Base-by-base conservation (phyloP, 2,888 invertebrate species). In the Diaperis boleti region DNA sequence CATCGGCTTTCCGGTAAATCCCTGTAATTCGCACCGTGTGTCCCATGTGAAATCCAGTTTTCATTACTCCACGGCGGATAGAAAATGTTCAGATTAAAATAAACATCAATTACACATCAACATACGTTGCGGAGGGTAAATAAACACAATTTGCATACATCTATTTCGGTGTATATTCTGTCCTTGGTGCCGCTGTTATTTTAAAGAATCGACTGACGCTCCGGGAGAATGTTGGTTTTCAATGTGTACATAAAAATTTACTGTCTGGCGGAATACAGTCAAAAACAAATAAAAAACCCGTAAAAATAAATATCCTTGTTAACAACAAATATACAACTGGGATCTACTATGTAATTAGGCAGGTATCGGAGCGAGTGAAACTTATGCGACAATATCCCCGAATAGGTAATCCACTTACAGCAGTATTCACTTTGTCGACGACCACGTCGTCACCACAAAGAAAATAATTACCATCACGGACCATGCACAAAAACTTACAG, bases 21-120 rank as follows among this genome's bases (percentile, higher is more conserved):
- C 26, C 1, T 26, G 26, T 26, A 26, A 26, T 26, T n/a, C 26
- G n/a, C n/a, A n/a, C 26, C 6, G 26, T 5, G 26, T 26, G 26
- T 2, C 26, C 26, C 26, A 8, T 26, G 26, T 26, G 8, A 26
- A 6, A 26, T 5, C 26, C 26, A 26, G 33, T 33, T 33, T 4
- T 33, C 8, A 33, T 33, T 33, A 35, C 50, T 17, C 17, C n/a
- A n/a, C n/a, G n/a, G n/a, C 14, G 39, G 1, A 5, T 8, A 39
- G 8, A 35, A 35, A 45, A 49, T 35, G 18, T 17, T 4, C 31
- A 31, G 17, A 14, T 31, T 33, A 35, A 49, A 49, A 49, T 35
- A 35, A 49, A 49, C 49, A 49, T 17, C 49, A 49, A 49, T 49
- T 49, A 13, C 35, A 49, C 13, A 49, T 49, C 11, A 14, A 33